Percentiles rank a stretch among this genome's conserved stretches.
phyloP scores from a whole-genome alignment of 2,888 invertebrate species.

The Venustoraphidia nigricollis region DNA sequence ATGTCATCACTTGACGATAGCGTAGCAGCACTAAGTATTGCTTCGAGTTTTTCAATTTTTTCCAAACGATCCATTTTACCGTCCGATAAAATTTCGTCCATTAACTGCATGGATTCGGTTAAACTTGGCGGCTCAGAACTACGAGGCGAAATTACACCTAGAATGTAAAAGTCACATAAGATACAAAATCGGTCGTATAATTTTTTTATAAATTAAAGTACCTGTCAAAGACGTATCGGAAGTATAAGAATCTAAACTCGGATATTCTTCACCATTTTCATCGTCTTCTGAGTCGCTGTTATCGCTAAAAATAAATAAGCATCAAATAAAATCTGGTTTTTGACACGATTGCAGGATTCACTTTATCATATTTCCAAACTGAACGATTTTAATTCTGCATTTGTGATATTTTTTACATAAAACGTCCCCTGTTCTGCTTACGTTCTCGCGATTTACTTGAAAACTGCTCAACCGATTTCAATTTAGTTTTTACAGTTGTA shows the following conservation, averaged over 20 bases:
- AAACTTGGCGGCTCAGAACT: constrained; percentile 67
- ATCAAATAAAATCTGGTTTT: neutral
- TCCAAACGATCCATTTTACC: constrained; percentile 70
- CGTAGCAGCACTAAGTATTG: constrained; percentile 67
- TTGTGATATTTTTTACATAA: too few species aligned
- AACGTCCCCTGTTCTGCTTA: too few species aligned
- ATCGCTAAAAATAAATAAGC: constrained; percentile 29
- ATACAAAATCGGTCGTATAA: neutral
- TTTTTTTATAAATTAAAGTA: constrained; percentile 9
- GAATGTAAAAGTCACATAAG: neutral
- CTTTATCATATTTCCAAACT: too few species aligned
- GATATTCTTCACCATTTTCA: constrained; percentile 59
- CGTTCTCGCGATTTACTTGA: too few species aligned
- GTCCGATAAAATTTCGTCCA: constrained; percentile 72
- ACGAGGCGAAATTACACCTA: constrained; percentile 51
- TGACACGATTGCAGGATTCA: too few species aligned
- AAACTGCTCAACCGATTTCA: too few species aligned
- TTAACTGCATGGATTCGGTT: constrained; percentile 79
- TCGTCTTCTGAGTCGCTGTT: constrained; percentile 61
- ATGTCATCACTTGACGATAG: constrained; percentile 41
- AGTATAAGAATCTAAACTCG: constrained; percentile 65
- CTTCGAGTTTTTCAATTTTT: constrained; percentile 75
- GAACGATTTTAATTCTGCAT: too few species aligned
- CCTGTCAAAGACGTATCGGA: constrained; percentile 50
- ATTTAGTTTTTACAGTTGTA: too few species aligned